Conservation (phyloP, 2,888 invertebrate genomes). For the Gryllus longicercus region DNA sequence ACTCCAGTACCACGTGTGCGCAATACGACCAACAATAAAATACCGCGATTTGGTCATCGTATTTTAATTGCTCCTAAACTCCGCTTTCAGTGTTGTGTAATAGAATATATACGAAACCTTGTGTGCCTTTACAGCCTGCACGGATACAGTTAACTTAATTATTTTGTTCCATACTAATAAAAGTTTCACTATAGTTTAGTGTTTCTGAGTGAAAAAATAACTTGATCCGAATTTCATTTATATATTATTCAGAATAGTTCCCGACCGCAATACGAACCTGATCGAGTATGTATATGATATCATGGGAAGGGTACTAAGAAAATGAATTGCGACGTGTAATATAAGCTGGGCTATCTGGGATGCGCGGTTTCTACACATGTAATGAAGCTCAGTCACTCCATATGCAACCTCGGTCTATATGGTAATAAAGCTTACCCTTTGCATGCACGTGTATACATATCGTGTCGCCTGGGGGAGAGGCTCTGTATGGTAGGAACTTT, state of each 20-base stretch:
- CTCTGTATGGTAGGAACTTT: not conserved
- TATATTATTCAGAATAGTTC: too few species aligned
- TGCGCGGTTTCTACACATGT: not conserved
- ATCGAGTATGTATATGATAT: not conserved
- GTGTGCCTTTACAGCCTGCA: not conserved
- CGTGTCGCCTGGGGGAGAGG: not conserved
- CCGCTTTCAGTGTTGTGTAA: not conserved
- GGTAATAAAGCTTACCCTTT: not conserved
- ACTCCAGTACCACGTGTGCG: not conserved
- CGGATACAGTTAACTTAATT: not conserved
- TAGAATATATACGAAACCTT: not conserved
- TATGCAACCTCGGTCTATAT: not conserved
- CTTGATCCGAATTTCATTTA: too few species aligned
- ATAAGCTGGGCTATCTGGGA: not conserved
- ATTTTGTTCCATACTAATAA: not conserved
- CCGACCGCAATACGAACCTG: too few species aligned
- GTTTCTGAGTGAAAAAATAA: not conserved
- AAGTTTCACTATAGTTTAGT: not conserved
- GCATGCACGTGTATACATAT: not conserved
- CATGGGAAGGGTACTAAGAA: not conserved
- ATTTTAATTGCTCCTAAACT: not conserved
- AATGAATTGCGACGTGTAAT: constrained; percentile 7
- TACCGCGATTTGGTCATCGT: not conserved
- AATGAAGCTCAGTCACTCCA: not conserved
- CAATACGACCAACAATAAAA: not conserved